Evolutionary conservation across 1,140 invertebrate genomes (phyloP).

Genomic region (Polyergus mexicanus): DNA sequence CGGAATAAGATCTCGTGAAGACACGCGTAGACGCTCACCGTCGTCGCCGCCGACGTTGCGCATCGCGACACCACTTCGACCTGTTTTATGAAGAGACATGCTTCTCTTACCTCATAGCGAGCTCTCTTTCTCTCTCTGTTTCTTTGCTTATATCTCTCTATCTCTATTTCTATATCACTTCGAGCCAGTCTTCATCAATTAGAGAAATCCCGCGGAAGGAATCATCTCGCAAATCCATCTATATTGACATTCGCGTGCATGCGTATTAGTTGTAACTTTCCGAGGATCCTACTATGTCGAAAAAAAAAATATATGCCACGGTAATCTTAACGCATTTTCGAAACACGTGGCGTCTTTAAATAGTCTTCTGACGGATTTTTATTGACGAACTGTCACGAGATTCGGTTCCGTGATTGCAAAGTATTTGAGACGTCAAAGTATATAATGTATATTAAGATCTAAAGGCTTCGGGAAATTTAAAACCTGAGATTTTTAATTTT

Average conservation of each 20-base stretch:
- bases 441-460: not conserved
- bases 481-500: not conserved
- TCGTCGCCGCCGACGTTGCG: slow-evolving; percentile 45
- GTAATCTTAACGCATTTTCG: slow-evolving; percentile 27
- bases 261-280: slow-evolving; percentile 20
- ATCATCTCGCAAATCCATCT: slow-evolving; percentile 37
- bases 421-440: not conserved
- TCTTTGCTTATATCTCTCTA: slow-evolving; percentile 9
- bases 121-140: slow-evolving; percentile 30
- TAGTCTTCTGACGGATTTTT: slow-evolving; percentile 48
- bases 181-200: slow-evolving; percentile 69
- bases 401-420: not conserved
- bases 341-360: slow-evolving; percentile 12
- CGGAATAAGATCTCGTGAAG: slow-evolving; percentile 90
- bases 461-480: not conserved
- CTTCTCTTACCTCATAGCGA: slow-evolving; percentile 72
- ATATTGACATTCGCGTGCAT: not conserved
- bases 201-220: slow-evolving; percentile 65
- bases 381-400: not conserved
- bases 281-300: slow-evolving; percentile 4
- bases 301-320: slow-evolving; percentile 9
- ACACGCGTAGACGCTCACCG: slow-evolving; percentile 79
- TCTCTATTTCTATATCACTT: slow-evolving; percentile 31
- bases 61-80: slow-evolving; percentile 35
- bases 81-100: slow-evolving; percentile 19